phyloP scores from a whole-genome alignment of 35 echinoderm and acorn worm species.

The Diadema setosum region DNA sequence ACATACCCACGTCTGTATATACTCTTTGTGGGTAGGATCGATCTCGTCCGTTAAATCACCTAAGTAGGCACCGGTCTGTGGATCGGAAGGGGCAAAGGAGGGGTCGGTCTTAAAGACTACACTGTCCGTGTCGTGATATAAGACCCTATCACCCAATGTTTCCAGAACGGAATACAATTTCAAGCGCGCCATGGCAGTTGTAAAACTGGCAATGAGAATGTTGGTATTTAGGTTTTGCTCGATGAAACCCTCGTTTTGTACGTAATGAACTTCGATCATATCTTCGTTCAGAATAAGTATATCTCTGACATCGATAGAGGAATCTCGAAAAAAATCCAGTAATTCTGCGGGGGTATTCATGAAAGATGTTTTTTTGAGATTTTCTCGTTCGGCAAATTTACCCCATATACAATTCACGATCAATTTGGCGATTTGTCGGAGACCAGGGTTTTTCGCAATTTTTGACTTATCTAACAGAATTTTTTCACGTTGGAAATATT shows the following conservation, averaged over 20 bases:
- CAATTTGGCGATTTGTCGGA: slow-evolving; percentile 50
- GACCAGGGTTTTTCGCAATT: slow-evolving; percentile 54
- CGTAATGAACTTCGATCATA: slow-evolving; percentile 10
- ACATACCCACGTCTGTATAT: slow-evolving; percentile 24
- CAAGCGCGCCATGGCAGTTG: slow-evolving; percentile 54
- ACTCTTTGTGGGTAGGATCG: background rate
- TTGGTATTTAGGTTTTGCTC: slow-evolving; percentile 26
- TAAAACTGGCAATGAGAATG: slow-evolving; percentile 43
- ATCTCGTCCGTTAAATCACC: slow-evolving; percentile 43
- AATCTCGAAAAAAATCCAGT: background rate
- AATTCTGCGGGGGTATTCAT: background rate
- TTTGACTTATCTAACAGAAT: slow-evolving; percentile 35
- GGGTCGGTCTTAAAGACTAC: background rate
- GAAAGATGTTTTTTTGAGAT: background rate
- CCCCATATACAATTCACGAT: slow-evolving; percentile 61
- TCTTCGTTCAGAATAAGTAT: slow-evolving; percentile 38
- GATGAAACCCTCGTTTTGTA: background rate
- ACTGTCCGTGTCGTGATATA: slow-evolving; percentile 55
- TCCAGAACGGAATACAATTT: slow-evolving; percentile 48
- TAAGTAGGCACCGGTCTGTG: background rate
- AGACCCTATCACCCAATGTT: background rate
- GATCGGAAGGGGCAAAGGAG: background rate
- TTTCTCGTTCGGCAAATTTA: slow-evolving; percentile 32
- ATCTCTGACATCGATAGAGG: background rate
- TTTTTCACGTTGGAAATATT: slow-evolving; percentile 45